Conservation (phyloP, 2,888 invertebrate genomes). For the Cerceris rybyensis region DNA sequence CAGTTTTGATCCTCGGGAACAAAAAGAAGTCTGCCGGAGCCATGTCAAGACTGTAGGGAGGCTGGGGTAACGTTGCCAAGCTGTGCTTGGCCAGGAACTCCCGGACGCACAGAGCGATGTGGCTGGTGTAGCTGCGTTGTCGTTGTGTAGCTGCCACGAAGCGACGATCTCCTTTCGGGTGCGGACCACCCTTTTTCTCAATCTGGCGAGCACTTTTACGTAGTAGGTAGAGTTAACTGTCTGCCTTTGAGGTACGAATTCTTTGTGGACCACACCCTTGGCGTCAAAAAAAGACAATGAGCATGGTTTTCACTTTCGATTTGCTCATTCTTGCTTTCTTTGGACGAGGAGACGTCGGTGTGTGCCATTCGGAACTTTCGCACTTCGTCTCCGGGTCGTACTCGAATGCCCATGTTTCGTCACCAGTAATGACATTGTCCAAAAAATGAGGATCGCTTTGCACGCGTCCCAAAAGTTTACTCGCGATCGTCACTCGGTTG, state of each 20-base stretch:
- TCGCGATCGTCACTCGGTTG: conserved; percentile 1
- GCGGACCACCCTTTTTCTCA: not conserved
- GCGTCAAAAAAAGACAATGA: not conserved
- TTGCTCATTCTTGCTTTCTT: not conserved
- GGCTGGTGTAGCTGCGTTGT: not conserved
- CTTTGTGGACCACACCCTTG: conserved; percentile 1
- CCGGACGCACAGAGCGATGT: too few species aligned
- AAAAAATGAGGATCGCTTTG: not conserved
- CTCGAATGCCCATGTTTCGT: conserved; percentile 4
- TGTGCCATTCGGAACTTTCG: not conserved
- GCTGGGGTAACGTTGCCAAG: too few species aligned
- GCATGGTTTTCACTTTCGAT: not conserved
- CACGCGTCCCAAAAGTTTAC: not conserved
- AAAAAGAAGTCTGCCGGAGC: too few species aligned
- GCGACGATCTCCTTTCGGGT: not conserved
- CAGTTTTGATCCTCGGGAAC: too few species aligned
- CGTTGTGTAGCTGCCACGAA: not conserved
- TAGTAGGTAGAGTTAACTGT: not conserved
- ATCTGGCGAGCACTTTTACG: not conserved
- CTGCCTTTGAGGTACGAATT: not conserved
- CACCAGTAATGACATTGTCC: not conserved
- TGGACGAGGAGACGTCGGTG: not conserved
- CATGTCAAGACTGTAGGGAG: too few species aligned
- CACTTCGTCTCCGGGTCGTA: conserved; percentile 2
- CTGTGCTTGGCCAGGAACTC: too few species aligned